Evolutionary conservation across 2,113 vertebrate genomes (phyloP).

Genomic region (human): DNA sequence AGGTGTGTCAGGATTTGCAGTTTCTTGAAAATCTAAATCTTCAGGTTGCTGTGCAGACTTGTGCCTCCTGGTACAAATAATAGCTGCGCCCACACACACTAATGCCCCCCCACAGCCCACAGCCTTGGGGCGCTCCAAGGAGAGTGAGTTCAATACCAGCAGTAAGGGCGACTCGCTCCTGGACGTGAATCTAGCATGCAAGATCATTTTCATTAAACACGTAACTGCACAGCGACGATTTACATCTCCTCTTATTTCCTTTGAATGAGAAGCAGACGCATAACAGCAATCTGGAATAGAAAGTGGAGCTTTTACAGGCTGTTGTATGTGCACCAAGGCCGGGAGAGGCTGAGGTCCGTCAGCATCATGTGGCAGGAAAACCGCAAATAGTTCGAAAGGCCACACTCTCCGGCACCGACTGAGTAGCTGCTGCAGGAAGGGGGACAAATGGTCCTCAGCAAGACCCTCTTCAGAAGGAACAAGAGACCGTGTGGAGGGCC

Average conservation of each 20-base stretch:
- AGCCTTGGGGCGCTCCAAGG: background rate
- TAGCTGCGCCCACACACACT: background rate
- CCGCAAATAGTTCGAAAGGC: background rate
- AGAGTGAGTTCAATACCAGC: background rate
- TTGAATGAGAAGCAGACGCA: slow-evolving; percentile 39
- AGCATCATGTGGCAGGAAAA: background rate
- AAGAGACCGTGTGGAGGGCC: background rate
- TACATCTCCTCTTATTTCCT: slow-evolving; percentile 25
- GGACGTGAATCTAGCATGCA: background rate
- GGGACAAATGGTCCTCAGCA: background rate
- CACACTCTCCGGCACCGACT: background rate
- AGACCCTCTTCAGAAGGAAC: background rate
- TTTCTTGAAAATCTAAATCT: slow-evolving; percentile 59
- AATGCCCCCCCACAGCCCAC: background rate
- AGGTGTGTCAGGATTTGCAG: slow-evolving; percentile 45
- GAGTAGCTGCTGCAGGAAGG: background rate
- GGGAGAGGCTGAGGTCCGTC: background rate
- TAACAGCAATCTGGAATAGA: slow-evolving; percentile 29
- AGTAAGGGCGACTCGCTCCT: slow-evolving; percentile 51
- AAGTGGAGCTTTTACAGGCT: background rate
- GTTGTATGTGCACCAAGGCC: background rate
- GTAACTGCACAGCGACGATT: slow-evolving; percentile 16
- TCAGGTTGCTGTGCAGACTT: slow-evolving; percentile 10
- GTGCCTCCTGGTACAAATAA: slow-evolving; percentile 53
- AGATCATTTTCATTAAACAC: slow-evolving; percentile 43